Conservation (phyloP, 2,888 invertebrate species). For the Eilema depressum region DNA sequence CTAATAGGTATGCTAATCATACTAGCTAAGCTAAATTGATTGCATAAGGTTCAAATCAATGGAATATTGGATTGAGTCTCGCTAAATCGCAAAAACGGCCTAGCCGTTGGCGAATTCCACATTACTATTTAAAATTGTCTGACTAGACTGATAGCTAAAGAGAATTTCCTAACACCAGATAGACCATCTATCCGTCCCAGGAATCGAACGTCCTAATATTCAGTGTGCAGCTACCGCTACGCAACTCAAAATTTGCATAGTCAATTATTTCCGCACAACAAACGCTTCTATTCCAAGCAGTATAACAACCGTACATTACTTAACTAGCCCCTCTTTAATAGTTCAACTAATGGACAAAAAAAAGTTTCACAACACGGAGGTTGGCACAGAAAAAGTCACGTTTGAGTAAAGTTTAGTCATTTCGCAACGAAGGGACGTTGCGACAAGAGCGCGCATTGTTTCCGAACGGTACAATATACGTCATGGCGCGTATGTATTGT, state of each 20-base stretch:
- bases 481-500: conserved; percentile 17
- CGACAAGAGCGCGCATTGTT: conserved; percentile 43
- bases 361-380: conserved; percentile 25
- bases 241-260: background rate
- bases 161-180: background rate
- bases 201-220: background rate
- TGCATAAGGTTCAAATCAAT: too few species aligned
- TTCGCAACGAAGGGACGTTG: conserved; percentile 49
- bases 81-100: too few species aligned
- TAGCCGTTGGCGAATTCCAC: too few species aligned
- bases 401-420: conserved; percentile 40
- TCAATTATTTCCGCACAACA: background rate
- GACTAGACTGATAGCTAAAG: background rate
- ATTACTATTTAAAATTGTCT: too few species aligned
- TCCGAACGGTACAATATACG: conserved; percentile 27
- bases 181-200: background rate
- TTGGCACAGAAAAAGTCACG: conserved; percentile 57
- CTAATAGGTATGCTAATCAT: too few species aligned
- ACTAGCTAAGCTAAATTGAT: too few species aligned
- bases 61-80: too few species aligned
- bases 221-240: background rate
- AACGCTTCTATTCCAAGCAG: background rate
- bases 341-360: conserved; percentile 26
- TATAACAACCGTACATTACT: conserved; percentile 14
- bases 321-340: conserved; percentile 19